phyloP scores from a whole-genome alignment of 2,797 vertebrate species.

The Moxostoma hubbsi region DNA sequence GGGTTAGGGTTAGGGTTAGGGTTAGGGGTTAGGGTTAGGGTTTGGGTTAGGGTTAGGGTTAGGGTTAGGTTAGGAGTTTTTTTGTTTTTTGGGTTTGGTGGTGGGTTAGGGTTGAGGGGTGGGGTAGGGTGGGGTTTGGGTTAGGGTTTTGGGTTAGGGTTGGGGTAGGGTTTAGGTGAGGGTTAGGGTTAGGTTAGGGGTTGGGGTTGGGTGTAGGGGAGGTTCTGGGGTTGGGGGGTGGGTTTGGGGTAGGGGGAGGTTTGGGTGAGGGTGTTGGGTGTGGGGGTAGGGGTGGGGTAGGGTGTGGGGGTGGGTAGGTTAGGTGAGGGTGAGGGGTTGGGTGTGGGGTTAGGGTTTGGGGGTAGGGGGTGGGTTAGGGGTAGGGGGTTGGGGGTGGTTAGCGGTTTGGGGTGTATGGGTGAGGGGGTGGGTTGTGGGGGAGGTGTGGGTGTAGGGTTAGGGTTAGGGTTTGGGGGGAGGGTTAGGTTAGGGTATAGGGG shows the following conservation, averaged over 20 bases:
- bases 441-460: too few relatives aligned
- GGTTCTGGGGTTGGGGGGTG: too few relatives aligned
- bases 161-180: constrained; percentile 17
- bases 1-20: constrained; percentile 14
- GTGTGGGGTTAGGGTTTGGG: constrained; percentile 45
- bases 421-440: too few relatives aligned
- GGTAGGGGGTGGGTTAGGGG: too few relatives aligned
- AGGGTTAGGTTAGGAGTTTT: background rate
- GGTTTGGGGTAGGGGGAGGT: too few relatives aligned
- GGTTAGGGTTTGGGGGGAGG: constrained; percentile 43
- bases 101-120: constrained; percentile 17
- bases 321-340: constrained; percentile 8
- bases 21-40: constrained; percentile 39
- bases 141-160: constrained; percentile 19
- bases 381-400: too few relatives aligned
- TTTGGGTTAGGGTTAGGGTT: constrained; percentile 1
- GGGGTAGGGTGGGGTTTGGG: constrained; percentile 20
- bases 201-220: constrained; percentile 32
- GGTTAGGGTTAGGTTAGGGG: constrained; percentile 47
- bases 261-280: too few relatives aligned
- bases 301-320: constrained; percentile 21
- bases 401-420: too few relatives aligned
- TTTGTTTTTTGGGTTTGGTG: too few relatives aligned
- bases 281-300: too few relatives aligned
- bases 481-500: constrained; percentile 38